phyloP scores from a whole-genome alignment of 2,888 invertebrate genomes.

The Leptopilina myrica region DNA sequence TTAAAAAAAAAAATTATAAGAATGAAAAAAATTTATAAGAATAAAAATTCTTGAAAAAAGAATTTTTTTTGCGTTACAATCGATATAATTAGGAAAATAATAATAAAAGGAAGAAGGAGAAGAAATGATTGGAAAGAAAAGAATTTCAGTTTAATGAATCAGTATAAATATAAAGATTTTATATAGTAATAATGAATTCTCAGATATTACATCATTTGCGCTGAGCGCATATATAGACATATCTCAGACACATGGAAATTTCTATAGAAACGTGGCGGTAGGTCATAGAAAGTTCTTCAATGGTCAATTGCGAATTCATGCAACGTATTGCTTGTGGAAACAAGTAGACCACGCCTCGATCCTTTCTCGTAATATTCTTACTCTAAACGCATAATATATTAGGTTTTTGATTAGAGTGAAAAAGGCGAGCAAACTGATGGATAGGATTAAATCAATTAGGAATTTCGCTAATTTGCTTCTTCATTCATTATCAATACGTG shows the following conservation, averaged over 20 bases:
- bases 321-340: slow-evolving; percentile 49
- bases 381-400: slow-evolving; percentile 44
- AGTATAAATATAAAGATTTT: not conserved
- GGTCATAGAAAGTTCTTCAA: slow-evolving; percentile 33
- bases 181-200: not conserved
- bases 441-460: not conserved
- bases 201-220: not conserved
- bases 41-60: too few species aligned
- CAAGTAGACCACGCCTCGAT: slow-evolving; percentile 64
- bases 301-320: slow-evolving; percentile 26
- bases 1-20: too few species aligned
- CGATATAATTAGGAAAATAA: not conserved
- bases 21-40: too few species aligned
- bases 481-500: not conserved
- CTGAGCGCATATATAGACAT: slow-evolving; percentile 1
- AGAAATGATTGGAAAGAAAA: not conserved
- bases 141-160: not conserved
- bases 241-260: not conserved
- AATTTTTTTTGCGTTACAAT: too few species aligned
- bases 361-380: slow-evolving; percentile 59
- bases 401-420: not conserved
- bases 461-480: not conserved
- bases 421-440: not conserved
- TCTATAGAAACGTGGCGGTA: slow-evolving; percentile 6
- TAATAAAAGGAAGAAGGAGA: not conserved